phyloP scores from a whole-genome alignment of 2,888 invertebrate species.

The Pristionchus maxplancki region DNA sequence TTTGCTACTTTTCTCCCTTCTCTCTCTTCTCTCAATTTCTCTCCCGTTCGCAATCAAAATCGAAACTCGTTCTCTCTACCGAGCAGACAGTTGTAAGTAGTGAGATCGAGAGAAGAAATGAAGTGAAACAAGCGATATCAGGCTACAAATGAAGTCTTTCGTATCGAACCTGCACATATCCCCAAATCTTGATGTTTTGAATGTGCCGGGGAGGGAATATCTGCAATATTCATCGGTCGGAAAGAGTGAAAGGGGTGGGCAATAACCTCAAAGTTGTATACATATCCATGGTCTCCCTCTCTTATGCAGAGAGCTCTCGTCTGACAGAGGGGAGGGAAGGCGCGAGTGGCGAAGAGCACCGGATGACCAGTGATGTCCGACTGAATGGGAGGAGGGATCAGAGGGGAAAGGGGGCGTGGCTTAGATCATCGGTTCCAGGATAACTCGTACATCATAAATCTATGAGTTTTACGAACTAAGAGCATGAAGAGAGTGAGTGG shows the following conservation, averaged over 20 bases:
- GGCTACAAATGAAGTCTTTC: background rate
- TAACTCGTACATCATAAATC: background rate
- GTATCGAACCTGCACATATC: constrained; percentile 38
- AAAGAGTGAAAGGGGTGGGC: background rate
- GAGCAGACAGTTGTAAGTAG: background rate
- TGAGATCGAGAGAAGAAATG: background rate
- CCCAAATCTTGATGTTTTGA: constrained; percentile 46
- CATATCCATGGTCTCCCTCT: constrained; percentile 36
- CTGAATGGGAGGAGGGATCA: background rate
- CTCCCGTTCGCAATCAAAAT: background rate
- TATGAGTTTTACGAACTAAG: background rate
- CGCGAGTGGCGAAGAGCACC: background rate
- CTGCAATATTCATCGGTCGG: constrained; percentile 24
- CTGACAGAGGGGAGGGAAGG: constrained; percentile 37
- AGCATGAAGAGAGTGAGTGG: background rate
- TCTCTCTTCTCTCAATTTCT: background rate
- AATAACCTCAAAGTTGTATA: constrained; percentile 46
- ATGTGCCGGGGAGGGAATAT: constrained; percentile 47
- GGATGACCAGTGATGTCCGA: constrained; percentile 24
- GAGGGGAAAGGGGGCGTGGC: background rate
- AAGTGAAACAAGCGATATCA: background rate
- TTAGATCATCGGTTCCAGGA: background rate
- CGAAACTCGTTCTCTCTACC: constrained; percentile 14
- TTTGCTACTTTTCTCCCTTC: background rate
- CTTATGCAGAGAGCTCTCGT: constrained; percentile 37